These are phyloP conservation scores for Ictalurus furcatus DNA, from an alignment of 2,113 vertebrate species.

Conservation along the genomic window DNA sequence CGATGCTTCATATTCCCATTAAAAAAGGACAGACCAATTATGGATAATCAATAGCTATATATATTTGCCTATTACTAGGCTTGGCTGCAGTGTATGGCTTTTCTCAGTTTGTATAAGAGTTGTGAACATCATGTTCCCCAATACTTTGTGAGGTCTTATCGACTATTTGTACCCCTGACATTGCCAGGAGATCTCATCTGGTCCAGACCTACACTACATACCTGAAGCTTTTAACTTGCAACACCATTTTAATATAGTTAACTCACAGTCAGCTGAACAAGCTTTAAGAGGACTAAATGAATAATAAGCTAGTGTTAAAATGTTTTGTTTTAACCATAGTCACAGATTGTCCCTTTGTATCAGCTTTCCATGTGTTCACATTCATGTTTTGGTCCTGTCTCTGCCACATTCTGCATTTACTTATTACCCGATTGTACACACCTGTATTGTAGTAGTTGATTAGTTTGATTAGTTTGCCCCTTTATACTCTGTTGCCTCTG, in stretches of 20 bases:
- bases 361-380: background rate
- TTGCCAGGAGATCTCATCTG: background rate
- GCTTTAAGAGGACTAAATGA: conserved; percentile 41
- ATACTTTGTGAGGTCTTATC: conserved; percentile 26
- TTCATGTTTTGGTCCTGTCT: background rate
- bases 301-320: background rate
- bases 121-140: conserved; percentile 5
- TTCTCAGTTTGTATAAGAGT: conserved; percentile 24
- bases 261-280: background rate
- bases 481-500: background rate
- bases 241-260: background rate
- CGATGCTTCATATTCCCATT: conserved; percentile 16
- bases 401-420: background rate
- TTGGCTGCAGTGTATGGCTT: conserved; percentile 8
- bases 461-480: background rate
- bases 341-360: background rate
- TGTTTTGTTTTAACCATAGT: background rate
- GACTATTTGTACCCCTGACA: conserved; percentile 38
- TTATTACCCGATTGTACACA: background rate
- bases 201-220: background rate
- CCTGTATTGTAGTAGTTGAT: background rate
- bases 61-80: background rate
- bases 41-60: conserved; percentile 30
- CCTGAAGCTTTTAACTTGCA: background rate
- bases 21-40: conserved; percentile 41